Evolutionary conservation across 2,113 vertebrate species (phyloP), one percentile per base, ranked within the genome.

Genomic region (Ptilonorhynchus violaceus): DNA sequence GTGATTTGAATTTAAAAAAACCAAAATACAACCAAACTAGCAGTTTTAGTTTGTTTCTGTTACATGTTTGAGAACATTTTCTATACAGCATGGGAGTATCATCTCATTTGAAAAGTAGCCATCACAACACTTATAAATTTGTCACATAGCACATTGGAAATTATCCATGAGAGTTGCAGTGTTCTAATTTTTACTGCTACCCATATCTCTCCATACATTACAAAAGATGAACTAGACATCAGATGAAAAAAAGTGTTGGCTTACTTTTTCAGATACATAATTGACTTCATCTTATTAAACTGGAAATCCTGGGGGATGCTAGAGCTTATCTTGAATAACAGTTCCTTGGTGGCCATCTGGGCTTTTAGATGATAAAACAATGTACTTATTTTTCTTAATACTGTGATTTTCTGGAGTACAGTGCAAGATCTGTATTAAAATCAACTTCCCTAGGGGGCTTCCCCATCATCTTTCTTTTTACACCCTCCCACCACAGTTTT

Each of bases 381-480:
- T 56, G 23, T 89, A 74, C 41, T 93, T 3, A 19, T 69, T 83
- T 72, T 90, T 84, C 21, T 58, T 93, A 70, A 37, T 24, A 55
- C 41, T 62, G 2, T 60, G 50, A 70, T 73, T 67, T 78, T 72
- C 28, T 89, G 35, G 60, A 77, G 52, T 76, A 62, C 33, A 46
- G 52, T 85, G 53, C 52, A 94, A 88, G 69, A 73, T 88, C n/a
- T 68, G 49, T 62, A 72, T 85, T 94, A 80, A 92, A 92, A 89
- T 75, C 37, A 73, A 6, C n/a, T 91, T 60, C 17, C 73, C 31
- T 56, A 5, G 10, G 30, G 73, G 86, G 5, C 62, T 89, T 87
- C n/a, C 66, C 81, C 12, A 18, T 93, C 44, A 22, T 58, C 50
- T 82, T 23, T 39, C 62, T 92, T 78, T 19, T 56, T 81, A 53